phyloP scores from a whole-genome alignment of 92 coral and sea anemone genomes.

The Porites evermanni region DNA sequence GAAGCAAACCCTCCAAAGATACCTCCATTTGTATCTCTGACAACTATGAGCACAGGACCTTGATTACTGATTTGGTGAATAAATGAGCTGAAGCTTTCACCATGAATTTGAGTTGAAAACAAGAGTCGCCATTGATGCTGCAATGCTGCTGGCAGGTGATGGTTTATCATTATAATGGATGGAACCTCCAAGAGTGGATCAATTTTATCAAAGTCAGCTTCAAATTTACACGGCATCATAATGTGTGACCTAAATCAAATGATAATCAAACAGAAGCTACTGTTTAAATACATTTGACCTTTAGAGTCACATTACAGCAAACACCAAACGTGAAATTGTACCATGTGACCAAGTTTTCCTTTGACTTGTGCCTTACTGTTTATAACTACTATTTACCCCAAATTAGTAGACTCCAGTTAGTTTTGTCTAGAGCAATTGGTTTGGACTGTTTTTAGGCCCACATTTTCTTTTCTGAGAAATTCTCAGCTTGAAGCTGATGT shows the following conservation, averaged over 20 bases:
- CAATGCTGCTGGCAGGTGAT: slow-evolving; percentile 71
- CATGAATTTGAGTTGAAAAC: slow-evolving; percentile 86
- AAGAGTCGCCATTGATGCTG: slow-evolving; percentile 91
- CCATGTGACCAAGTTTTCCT: too few species aligned
- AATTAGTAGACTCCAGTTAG: too few species aligned
- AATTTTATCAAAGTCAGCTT: slow-evolving; percentile 74
- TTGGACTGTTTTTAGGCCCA: too few species aligned
- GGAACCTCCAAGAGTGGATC: slow-evolving; percentile 79
- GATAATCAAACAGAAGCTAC: neutral
- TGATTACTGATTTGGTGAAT: slow-evolving; percentile 88
- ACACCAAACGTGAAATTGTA: too few species aligned
- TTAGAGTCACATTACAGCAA: too few species aligned
- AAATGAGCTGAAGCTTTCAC: slow-evolving; percentile 91
- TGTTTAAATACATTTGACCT: too few species aligned
- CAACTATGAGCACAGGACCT: slow-evolving; percentile 81
- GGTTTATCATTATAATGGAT: slow-evolving; percentile 76
- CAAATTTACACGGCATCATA: slow-evolving; percentile 90
- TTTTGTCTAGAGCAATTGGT: too few species aligned
- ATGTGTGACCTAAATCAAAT: slow-evolving; percentile 75
- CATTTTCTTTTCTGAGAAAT: too few species aligned
- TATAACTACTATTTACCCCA: too few species aligned
- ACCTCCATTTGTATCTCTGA: slow-evolving; percentile 78
- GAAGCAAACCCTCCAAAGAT: slow-evolving; percentile 98
- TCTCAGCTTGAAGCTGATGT: too few species aligned
- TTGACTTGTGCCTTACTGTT: too few species aligned